A percentile compares a stretch with the other conserved stretches of the same genome.
phyloP scores from a whole-genome alignment of 2,888 invertebrate species.

The Tiliacea citrago region DNA sequence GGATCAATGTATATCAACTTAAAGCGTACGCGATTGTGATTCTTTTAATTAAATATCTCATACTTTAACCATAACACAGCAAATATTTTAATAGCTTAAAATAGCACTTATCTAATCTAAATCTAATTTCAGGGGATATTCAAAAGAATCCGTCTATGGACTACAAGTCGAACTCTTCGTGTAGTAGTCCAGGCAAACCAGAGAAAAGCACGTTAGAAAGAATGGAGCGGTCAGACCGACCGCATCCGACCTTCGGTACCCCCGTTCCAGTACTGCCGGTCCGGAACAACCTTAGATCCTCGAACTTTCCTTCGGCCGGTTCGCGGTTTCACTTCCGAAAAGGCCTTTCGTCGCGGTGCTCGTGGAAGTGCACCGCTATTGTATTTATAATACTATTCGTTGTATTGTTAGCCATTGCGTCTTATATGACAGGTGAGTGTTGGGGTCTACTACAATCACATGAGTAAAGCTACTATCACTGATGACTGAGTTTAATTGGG shows the following conservation, averaged over 20 bases:
- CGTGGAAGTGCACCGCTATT: conserved; percentile 98
- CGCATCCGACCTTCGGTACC: conserved; percentile 91
- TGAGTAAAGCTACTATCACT: conserved; percentile 5
- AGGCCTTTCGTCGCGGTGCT: conserved; percentile 96
- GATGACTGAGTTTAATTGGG: neutral
- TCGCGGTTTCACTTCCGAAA: conserved; percentile 97
- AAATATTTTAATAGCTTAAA: neutral
- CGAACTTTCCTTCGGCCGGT: conserved; percentile 93
- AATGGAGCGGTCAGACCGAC: conserved; percentile 91
- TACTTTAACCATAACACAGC: neutral
- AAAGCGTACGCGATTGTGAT: neutral
- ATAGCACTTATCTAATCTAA: conserved; percentile 14
- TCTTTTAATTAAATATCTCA: neutral
- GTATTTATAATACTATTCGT: conserved; percentile 96
- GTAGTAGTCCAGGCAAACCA: conserved; percentile 94
- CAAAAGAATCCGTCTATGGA: conserved; percentile 97
- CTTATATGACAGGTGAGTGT: conserved; percentile 95
- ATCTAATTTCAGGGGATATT: conserved; percentile 92
- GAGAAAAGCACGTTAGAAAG: conserved; percentile 90
- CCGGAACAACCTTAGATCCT: conserved; percentile 93
- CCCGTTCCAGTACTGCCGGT: conserved; percentile 95
- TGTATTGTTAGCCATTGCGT: conserved; percentile 95
- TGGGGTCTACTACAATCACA: too few relatives aligned
- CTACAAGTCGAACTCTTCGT: conserved; percentile 96
- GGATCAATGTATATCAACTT: neutral